A percentile compares a stretch with the other conserved stretches of the same genome.
These are phyloP conservation scores for Lepidurus apus DNA, from an alignment of 1,140 invertebrate species.

Conservation along the genomic window DNA sequence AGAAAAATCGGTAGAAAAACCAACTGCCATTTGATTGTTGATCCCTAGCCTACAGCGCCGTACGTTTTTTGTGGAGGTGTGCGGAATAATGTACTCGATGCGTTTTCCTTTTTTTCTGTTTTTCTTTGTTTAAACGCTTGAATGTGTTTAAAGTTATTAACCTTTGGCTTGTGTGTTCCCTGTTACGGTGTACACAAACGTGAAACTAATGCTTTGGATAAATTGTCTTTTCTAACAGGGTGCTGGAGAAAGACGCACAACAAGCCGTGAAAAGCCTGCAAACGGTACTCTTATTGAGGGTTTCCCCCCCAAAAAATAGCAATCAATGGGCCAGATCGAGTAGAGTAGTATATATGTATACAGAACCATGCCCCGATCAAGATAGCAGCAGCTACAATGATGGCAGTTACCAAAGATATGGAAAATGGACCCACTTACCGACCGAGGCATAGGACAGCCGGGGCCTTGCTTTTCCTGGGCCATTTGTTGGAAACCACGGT, in stretches of 20 bases:
- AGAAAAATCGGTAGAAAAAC: too few species aligned
- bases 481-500: slow-evolving; percentile 32
- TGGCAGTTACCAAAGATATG: slow-evolving; percentile 23
- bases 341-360: background rate
- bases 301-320: background rate
- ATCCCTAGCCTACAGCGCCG: too few species aligned
- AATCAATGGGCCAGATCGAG: background rate
- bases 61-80: too few species aligned
- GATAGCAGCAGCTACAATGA: background rate
- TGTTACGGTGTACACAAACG: background rate
- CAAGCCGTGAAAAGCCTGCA: background rate
- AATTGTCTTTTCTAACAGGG: background rate
- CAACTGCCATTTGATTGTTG: too few species aligned
- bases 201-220: slow-evolving; percentile 5
- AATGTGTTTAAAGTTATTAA: background rate
- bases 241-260: background rate
- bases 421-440: slow-evolving; percentile 29
- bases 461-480: slow-evolving; percentile 30
- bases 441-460: slow-evolving; percentile 26
- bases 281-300: background rate
- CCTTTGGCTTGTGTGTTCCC: background rate
- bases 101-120: too few species aligned
- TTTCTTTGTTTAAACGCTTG: background rate
- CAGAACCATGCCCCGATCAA: background rate
- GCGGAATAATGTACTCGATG: too few species aligned